A percentile compares a stretch with the other conserved stretches of the same genome.
phyloP scores from a whole-genome alignment of 2,888 invertebrate species.

The Scelioninae gen. 1 region DNA sequence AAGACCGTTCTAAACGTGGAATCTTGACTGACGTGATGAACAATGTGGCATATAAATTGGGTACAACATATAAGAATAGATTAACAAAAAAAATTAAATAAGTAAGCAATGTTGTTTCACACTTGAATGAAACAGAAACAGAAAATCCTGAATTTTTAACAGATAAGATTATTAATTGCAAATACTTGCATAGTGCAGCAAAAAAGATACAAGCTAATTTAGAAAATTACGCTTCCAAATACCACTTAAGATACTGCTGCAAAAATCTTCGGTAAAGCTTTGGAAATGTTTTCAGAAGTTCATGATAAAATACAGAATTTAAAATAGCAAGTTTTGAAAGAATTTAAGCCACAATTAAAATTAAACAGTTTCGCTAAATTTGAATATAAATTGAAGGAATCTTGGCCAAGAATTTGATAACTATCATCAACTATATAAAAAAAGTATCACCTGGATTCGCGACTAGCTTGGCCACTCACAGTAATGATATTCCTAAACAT shows the following conservation, averaged over 20 bases:
- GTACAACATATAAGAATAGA: constrained; percentile 6
- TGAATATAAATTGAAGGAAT: not conserved
- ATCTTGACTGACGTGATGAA: too few relatives aligned
- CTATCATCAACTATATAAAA: constrained; percentile 18
- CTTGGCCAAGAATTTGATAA: constrained; percentile 33
- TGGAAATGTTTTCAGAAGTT: constrained; percentile 8
- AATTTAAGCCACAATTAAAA: not conserved
- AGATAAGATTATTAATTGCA: not conserved
- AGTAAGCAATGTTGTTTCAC: not conserved
- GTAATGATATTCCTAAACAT: not conserved
- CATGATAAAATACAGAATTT: not conserved
- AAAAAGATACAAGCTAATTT: not conserved
- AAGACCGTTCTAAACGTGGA: not conserved
- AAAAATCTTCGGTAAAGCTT: constrained; percentile 14
- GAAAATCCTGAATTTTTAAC: not conserved
- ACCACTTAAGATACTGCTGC: constrained; percentile 18
- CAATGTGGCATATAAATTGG: constrained; percentile 9
- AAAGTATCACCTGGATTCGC: constrained; percentile 12
- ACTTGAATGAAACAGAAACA: constrained; percentile 13
- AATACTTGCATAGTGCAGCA: constrained; percentile 11
- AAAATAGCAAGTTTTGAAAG: constrained; percentile 1
- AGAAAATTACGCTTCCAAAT: constrained; percentile 14
- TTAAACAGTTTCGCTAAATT: not conserved
- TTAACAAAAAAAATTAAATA: not conserved
- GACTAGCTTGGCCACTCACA: not conserved